Base-by-base conservation (phyloP, 2,888 invertebrate species). In the Hypomecis atomaria region DNA sequence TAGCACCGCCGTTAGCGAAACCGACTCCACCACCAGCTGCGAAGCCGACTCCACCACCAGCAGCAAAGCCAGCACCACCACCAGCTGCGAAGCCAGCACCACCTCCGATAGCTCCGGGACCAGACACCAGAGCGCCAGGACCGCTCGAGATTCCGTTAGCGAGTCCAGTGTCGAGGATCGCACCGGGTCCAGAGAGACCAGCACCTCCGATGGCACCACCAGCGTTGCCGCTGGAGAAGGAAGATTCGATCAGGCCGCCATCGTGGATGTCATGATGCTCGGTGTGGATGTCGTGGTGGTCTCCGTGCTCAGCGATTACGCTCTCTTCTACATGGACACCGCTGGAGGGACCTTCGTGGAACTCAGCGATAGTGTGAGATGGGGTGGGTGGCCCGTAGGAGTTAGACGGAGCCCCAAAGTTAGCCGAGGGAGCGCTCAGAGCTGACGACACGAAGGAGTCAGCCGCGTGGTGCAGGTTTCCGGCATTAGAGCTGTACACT, bases 371-470 rank as follows among this genome's bases (percentile, higher is more conserved):
- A 40, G 69, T 71, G 36, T 70, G 69, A 7, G 66, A 61, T 5
- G 66, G 70, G 6, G 58, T 59, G 4, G 68, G 62, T 23, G 84
- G 62, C n/a, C 85, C 91, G 65, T 92, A 92, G 0, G 85, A 78
- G 4, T 71, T 70, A 5, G 90, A 87, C 0, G 92, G 90, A 6
- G 85, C 63, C 9, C 91, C 90, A 45, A 86, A 92, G 4, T 84
- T 82, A 6, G 89, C 90, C 36, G 92, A 90, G 2, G 91, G 89
- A 4, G 91, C 83, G 57, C 75, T 73, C 48, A 82, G 65, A 7
- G 89, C 89, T 67, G 92, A 87, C 57, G 84, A 76, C 61, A 83
- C 69, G 70, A 87, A 89, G 45, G 91, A 88, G 71, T 90, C 91
- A 42, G 77, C 78, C 62, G 75, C 79, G 61, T 86, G 78, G 63